Conservation (phyloP, 2,797 vertebrate genomes). For the Oreortyx pictus region DNA sequence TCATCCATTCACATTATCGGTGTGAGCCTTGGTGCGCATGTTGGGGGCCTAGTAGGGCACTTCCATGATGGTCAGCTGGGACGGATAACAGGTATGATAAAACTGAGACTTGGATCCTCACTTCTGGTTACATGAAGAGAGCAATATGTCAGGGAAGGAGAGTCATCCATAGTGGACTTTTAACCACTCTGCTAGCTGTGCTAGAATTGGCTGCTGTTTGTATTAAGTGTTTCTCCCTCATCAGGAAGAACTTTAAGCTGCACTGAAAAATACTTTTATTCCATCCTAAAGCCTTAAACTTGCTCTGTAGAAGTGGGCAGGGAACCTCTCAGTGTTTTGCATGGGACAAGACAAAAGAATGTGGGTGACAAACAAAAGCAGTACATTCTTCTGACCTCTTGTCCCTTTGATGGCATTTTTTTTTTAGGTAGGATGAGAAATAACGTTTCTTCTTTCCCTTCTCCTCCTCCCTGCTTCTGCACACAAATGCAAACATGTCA, state of each 20-base stretch:
- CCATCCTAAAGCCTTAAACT: background rate
- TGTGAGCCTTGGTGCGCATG: conserved; percentile 93
- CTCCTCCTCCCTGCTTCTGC: background rate
- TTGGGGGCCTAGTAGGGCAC: conserved; percentile 90
- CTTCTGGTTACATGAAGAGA: background rate
- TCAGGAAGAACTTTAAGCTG: background rate
- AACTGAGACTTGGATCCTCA: background rate
- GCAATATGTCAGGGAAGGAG: background rate
- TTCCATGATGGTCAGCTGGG: conserved; percentile 89
- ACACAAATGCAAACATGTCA: background rate
- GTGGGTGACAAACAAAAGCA: background rate
- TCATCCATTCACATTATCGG: conserved; percentile 93
- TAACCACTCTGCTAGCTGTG: background rate
- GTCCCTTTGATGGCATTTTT: background rate
- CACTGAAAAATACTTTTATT: background rate
- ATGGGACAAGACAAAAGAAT: background rate
- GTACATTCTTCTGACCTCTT: background rate
- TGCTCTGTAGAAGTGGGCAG: background rate
- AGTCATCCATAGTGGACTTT: background rate
- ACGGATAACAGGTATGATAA: conserved; percentile 89
- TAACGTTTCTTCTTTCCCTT: background rate
- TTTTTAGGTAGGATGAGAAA: background rate
- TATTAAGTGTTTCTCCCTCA: background rate
- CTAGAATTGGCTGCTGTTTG: background rate
- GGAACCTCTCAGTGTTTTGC: background rate